Base-by-base conservation (phyloP, 2,113 vertebrate genomes). In the Ochotona curzoniae region DNA sequence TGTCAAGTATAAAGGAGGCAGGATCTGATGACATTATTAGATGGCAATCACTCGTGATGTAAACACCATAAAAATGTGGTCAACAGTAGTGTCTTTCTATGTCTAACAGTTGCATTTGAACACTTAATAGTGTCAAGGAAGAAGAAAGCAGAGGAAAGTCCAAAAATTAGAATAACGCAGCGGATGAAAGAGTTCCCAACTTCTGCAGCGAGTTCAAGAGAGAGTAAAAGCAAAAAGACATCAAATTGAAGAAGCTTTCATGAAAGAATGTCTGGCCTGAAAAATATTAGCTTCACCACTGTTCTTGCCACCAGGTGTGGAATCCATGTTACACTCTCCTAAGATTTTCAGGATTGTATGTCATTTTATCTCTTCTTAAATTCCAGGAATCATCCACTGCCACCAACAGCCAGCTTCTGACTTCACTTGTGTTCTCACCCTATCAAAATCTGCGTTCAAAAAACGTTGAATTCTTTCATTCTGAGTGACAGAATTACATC, bases 401-500 rank as follows among this genome's bases (percentile, higher is more conserved):
- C n/a, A 85, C 14, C 47, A 67, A 81, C 18, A 26, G 26, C 30
- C 54, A 7, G 4, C 51, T 85, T 38, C 81, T 82, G 74, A 80
- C 64, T 92, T 93, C 12, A 21, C 49, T 91, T 51, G 14, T 67
- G 35, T 90, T 92, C 70, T 79, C 69, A 57, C 6, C 4, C 61
- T 78, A 78, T 60, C 69, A 90, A 95, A 96, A 32, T 44, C 44
- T 80, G 20, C 32, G 94, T 89, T 83, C 18, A 25, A 69, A 93
- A 85, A 64, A 76, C 3, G 28, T 26, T 44, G 7, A 94, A 87
- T 87, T 67, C 83, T 84, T 84, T 82, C n/a, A 75, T 47, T 63
- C 32, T 89, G 51, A 90, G 57, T 54, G 67, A 83, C n/a, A 66
- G 90, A 74, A 95, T 79, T 67, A 93, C 57, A 83, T 60, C 51